Percentiles rank a stretch among this genome's conserved stretches.
Conservation (phyloP, 2,888 invertebrate species). For the Drosophila stalkeri region DNA sequence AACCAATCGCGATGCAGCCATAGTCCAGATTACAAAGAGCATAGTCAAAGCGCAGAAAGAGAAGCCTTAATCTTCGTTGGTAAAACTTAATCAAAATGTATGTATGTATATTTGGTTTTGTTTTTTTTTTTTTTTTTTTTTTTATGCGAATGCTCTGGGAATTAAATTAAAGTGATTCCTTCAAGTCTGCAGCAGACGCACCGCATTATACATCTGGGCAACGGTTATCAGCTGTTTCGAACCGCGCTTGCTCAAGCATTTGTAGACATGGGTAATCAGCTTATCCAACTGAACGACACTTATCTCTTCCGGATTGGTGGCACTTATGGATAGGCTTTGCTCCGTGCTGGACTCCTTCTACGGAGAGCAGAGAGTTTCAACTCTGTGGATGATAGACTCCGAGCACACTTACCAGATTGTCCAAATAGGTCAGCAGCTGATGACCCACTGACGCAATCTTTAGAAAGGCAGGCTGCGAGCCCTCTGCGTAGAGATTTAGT, state of each 20-base stretch:
- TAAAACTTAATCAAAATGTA: slow-evolving; percentile 7
- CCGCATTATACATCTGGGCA: slow-evolving; percentile 86
- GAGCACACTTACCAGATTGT: slow-evolving; percentile 87
- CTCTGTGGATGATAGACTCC: slow-evolving; percentile 65
- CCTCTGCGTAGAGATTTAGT: slow-evolving; percentile 88
- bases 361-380: neutral
- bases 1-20: neutral
- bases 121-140: slow-evolving; percentile 14
- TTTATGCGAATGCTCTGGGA: slow-evolving; percentile 3
- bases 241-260: slow-evolving; percentile 84
- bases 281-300: slow-evolving; percentile 81
- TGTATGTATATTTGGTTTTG: slow-evolving; percentile 20
- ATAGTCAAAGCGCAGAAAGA: slow-evolving; percentile 15
- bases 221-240: slow-evolving; percentile 85
- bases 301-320: slow-evolving; percentile 80
- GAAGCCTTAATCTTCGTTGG: neutral
- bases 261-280: slow-evolving; percentile 84
- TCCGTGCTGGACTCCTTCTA: slow-evolving; percentile 59
- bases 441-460: slow-evolving; percentile 92
- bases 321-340: slow-evolving; percentile 73
- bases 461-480: slow-evolving; percentile 87
- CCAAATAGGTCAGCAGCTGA: slow-evolving; percentile 91
- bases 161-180: slow-evolving; percentile 42
- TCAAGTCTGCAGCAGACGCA: slow-evolving; percentile 79
- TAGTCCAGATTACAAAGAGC: neutral